A percentile compares a stretch with the other conserved stretches of the same genome.
Conservation (phyloP, 2,888 invertebrate species). For the Pogonocherus hispidulus region DNA sequence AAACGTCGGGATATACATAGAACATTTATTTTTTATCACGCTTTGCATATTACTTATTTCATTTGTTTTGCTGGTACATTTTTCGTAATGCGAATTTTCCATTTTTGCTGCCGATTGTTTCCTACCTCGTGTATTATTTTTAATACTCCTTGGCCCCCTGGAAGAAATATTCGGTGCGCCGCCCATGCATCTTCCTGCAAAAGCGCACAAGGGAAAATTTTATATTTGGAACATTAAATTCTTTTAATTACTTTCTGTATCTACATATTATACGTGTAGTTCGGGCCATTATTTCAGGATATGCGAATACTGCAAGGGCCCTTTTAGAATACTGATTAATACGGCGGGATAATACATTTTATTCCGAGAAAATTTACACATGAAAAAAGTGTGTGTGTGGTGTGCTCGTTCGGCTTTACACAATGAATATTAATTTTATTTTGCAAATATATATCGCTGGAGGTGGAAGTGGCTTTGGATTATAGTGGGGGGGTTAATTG, state of each 20-base stretch:
- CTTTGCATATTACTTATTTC: no score
- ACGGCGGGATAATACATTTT: conserved; percentile 63
- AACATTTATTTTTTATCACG: no score
- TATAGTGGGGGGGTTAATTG: conserved; percentile 2
- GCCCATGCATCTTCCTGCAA: conserved; percentile 25
- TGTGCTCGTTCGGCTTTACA: conserved; percentile 54
- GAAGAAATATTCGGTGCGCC: conserved; percentile 25
- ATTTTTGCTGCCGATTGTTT: no score
- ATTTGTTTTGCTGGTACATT: no score
- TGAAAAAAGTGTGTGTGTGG: conserved; percentile 55
- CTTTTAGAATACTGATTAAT: conserved; percentile 66
- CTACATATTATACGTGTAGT: conserved; percentile 68
- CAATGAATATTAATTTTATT: conserved; percentile 60
- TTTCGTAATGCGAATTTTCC: no score
- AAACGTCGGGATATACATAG: no score
- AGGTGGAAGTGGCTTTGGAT: conserved; percentile 13
- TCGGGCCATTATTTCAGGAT: conserved; percentile 66
- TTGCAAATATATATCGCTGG: conserved; percentile 43
- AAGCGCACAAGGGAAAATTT: conserved; percentile 62
- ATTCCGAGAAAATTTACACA: conserved; percentile 59
- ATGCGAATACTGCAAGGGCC: conserved; percentile 55
- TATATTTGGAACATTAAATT: conserved; percentile 69
- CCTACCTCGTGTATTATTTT: no score
- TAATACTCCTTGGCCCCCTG: background rate
- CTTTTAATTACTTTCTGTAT: conserved; percentile 68